Percentiles rank a stretch among this genome's conserved stretches.
Evolutionary conservation across 2,797 vertebrate species (phyloP).

Genomic region (Pogoniulus pusillus): DNA sequence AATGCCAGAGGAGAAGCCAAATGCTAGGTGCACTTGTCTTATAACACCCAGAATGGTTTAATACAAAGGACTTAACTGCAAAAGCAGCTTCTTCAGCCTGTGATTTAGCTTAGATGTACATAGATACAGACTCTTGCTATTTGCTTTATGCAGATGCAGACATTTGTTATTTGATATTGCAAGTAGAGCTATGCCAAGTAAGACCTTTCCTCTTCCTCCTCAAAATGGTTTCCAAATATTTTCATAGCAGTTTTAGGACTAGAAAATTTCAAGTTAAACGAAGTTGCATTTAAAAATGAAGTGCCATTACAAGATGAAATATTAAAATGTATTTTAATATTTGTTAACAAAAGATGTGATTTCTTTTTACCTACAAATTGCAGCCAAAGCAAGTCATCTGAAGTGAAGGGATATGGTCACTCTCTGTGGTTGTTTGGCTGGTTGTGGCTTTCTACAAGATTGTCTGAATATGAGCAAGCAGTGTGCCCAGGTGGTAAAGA

Average conservation of each 20-base stretch:
- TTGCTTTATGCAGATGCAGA: background rate
- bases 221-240: background rate
- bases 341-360: background rate
- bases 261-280: background rate
- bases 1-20: background rate
- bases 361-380: background rate
- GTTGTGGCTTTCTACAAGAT: background rate
- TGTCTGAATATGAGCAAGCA: background rate
- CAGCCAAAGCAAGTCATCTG: background rate
- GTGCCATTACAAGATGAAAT: background rate
- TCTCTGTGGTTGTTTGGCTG: background rate
- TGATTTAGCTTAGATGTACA: background rate
- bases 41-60: background rate
- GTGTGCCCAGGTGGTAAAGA: no score
- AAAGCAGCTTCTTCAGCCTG: background rate
- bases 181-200: constrained; percentile 7
- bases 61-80: background rate
- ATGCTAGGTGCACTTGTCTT: background rate
- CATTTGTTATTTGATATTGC: constrained; percentile 17
- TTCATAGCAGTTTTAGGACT: background rate
- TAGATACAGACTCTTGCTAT: background rate
- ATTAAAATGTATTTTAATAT: background rate
- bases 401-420: background rate
- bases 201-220: background rate
- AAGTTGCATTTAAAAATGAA: background rate